Base-by-base conservation (phyloP, 1,140 invertebrate species). In the Pomacea maculata region DNA sequence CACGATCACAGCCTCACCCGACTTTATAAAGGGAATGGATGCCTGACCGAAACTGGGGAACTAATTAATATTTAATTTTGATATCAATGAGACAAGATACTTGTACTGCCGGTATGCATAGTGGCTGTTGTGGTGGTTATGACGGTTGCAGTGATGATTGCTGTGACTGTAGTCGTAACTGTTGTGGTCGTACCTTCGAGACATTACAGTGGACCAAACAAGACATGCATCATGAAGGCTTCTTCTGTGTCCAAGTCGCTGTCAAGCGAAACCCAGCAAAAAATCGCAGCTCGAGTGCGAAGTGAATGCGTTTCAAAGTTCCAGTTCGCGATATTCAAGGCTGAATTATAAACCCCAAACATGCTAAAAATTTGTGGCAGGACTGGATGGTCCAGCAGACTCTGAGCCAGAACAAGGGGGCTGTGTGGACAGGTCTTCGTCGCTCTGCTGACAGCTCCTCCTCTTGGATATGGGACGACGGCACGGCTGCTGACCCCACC, bases 371-470 rank as follows among this genome's bases (percentile, higher is more conserved):
- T 70, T 9, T 70, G n/a, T 70, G 4, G 21, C 67, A 70, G 67
- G 29, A n/a, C 67, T 70, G 67, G 67, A 11, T 70, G 29, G 12
- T 11, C 14, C 21, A 25, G 67, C 73, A 75, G 73, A 75, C 73
- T 17, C 19, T 75, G 15, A 25, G 21, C 34, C 14, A 54, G 19
- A 21, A 57, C 73, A 57, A 12, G 45, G n/a, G n/a, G 52, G 25
- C 54, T 55, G n/a, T 57, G 73, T 75, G 73, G 73, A 75, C 73
- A 75, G 73, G 73, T 55, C 54, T 75, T 21, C 45, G 25, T n/a
- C 73, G 73, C 19, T 7, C 54, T 21, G 15, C 73, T 57, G 55
- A 54, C 73, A n/a, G 15, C 14, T 54, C 73, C 12, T 5, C 45
- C 17, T 55, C 73, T 5, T 75, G 73, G 73, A 52, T 75, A 4